Base-by-base conservation (phyloP, 2,113 vertebrate genomes). In the Melanocharis versteri region DNA sequence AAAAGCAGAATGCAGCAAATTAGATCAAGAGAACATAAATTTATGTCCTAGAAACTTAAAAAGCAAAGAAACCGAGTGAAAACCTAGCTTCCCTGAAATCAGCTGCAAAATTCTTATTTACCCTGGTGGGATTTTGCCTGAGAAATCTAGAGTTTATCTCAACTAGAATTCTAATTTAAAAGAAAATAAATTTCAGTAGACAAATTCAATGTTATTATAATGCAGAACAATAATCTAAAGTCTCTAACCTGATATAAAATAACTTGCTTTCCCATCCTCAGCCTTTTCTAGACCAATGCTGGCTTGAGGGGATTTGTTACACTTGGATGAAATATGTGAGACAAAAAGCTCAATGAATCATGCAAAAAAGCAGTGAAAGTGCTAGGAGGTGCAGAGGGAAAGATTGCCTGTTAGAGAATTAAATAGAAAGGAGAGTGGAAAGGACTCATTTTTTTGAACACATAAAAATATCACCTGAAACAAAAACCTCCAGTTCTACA, bases 261-360 rank as follows among this genome's bases (percentile, higher is more conserved):
- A 81, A 73, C 62, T 95, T 78, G 12, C 47, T 94, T 96, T 93
- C 22, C 79, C 30, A 84, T 80, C 42, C 77, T 83, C 78, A 77
- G 76, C 39, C 35, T 94, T 94, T 96, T 94, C 80, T 93, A 86
- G 90, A 95, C 90, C 79, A 83, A 4, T 50, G 40, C 39, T 94
- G 61, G 93, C 92, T 96, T 86, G 85, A 95, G 80, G 95, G 87
- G 57, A 97, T 92, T 95, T 78, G 73, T 51, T 94, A 87, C 83
- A 91, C 80, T 96, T 96, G 76, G 89, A 37, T 93, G 71, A 94
- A 83, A 85, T 85, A 94, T 54, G 80, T 77, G 91, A 80, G 69
- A 94, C 88, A 87, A 78, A 94, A 91, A 81, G 71, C 71, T 94
- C 65, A 87, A 79, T 94, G 90, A 64, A 87, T 89, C 80, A 86